Conservation (phyloP, 2,888 invertebrate genomes). For the Anoncus sp. region DNA sequence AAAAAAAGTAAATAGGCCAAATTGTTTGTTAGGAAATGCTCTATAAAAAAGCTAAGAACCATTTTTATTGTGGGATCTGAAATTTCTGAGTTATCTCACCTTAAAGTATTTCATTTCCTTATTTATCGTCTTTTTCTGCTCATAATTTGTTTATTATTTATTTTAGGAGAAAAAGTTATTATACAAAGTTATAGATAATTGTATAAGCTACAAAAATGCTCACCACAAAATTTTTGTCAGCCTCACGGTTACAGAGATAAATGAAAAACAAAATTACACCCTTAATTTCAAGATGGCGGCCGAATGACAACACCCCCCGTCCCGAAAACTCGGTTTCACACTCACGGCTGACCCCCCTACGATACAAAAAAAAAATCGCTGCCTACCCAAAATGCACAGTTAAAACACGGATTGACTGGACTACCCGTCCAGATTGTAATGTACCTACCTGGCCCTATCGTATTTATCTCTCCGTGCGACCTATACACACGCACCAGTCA, state of each 20-base stretch:
- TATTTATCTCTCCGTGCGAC: too few relatives aligned
- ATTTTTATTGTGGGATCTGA: background rate
- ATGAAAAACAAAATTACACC: background rate
- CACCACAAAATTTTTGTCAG: background rate
- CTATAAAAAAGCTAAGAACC: background rate
- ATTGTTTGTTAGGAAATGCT: conserved; percentile 6
- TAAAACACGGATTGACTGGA: background rate
- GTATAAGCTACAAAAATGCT: background rate
- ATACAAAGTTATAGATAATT: background rate
- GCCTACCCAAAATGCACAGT: background rate
- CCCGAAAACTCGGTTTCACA: too few relatives aligned
- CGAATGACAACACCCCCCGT: too few relatives aligned
- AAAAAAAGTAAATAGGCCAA: background rate
- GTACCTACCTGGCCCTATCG: too few relatives aligned
- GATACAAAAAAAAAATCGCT: too few relatives aligned
- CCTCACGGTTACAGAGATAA: background rate
- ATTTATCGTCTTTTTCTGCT: background rate
- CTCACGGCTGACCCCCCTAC: too few relatives aligned
- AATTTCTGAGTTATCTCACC: background rate
- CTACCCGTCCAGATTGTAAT: too few relatives aligned
- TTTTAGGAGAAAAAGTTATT: background rate
- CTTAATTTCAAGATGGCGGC: background rate
- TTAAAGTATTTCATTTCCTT: background rate
- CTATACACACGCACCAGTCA: too few relatives aligned
- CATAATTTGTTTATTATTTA: background rate